Evolutionary conservation across 1,140 invertebrate genomes (phyloP).

Genomic region (Euwallacea fornicatus): DNA sequence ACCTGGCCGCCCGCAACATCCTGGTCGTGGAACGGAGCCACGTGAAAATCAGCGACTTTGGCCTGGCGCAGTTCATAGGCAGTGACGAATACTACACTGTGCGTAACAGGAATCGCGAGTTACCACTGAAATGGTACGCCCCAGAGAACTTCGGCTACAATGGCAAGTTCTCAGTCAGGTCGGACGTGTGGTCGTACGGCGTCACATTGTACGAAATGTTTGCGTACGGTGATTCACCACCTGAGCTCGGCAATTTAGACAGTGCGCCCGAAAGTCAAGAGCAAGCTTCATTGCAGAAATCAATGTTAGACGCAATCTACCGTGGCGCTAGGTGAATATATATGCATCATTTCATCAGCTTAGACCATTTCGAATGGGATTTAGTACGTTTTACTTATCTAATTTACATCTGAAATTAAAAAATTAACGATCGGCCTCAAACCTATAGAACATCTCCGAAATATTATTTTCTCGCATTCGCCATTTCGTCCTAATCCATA

Average conservation of each 20-base stretch:
- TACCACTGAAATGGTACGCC: slow-evolving; percentile 88
- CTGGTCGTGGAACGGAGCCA: slow-evolving; percentile 75
- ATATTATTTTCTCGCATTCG: too few relatives aligned
- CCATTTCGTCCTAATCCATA: too few relatives aligned
- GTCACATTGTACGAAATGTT: slow-evolving; percentile 94
- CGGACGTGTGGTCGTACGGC: slow-evolving; percentile 93
- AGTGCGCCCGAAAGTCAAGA: slow-evolving; percentile 50
- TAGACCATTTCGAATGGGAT: neutral
- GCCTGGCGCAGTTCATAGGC: slow-evolving; percentile 78
- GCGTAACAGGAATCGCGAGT: slow-evolving; percentile 66
- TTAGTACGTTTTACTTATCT: too few relatives aligned
- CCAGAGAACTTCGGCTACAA: slow-evolving; percentile 75
- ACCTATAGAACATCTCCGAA: too few relatives aligned
- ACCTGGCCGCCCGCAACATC: slow-evolving; percentile 85
- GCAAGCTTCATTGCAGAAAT: slow-evolving; percentile 42
- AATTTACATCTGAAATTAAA: too few relatives aligned
- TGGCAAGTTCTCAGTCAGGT: slow-evolving; percentile 73
- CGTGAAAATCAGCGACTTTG: slow-evolving; percentile 93
- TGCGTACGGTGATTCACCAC: slow-evolving; percentile 79
- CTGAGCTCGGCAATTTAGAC: slow-evolving; percentile 62
- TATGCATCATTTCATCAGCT: neutral
- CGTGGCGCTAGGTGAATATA: slow-evolving; percentile 58
- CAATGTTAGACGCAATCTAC: slow-evolving; percentile 61
- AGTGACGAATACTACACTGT: slow-evolving; percentile 78
- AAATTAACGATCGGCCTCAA: too few relatives aligned